A percentile compares a stretch with the other conserved stretches of the same genome.
phyloP scores from a whole-genome alignment of 2,113 vertebrate species.

The Brienomyrus brachyistius region DNA sequence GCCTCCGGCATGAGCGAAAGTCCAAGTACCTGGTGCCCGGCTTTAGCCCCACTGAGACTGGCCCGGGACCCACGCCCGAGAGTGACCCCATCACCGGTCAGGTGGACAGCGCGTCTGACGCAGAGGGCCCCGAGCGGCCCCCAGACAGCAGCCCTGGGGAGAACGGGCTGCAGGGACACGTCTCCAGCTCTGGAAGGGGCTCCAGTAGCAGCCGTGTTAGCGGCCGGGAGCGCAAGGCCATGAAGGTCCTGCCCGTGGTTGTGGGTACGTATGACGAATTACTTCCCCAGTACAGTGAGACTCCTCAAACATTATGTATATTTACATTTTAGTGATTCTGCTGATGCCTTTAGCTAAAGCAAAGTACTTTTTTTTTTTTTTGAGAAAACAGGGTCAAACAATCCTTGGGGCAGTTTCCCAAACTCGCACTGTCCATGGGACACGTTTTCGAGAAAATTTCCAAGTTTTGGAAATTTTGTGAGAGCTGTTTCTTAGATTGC shows the following conservation, averaged over 20 bases:
- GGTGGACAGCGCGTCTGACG: conserved; percentile 51
- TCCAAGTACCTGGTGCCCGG: conserved; percentile 35
- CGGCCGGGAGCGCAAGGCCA: conserved; percentile 59
- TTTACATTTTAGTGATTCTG: background rate
- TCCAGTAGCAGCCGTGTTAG: conserved; percentile 57
- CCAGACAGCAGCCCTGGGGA: conserved; percentile 22
- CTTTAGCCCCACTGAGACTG: conserved; percentile 36
- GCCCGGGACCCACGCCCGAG: conserved; percentile 17
- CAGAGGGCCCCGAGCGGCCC: conserved; percentile 38
- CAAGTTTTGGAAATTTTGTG: background rate
- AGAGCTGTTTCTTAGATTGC: background rate
- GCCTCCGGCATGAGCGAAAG: conserved; percentile 29
- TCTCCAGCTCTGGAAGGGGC: conserved; percentile 8
- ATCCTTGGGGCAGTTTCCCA: background rate
- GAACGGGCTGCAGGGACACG: conserved; percentile 38
- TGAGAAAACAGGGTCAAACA: background rate
- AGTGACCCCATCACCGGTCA: conserved; percentile 50
- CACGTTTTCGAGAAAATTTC: background rate
- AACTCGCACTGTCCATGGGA: too few species aligned
- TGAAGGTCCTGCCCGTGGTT: conserved; percentile 61
- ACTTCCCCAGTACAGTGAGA: background rate
- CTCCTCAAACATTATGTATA: background rate
- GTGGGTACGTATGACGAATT: conserved; percentile 50
- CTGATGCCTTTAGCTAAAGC: background rate
- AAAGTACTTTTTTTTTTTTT: background rate